Base-by-base conservation (phyloP, 1,140 invertebrate genomes). In the Bathynomus jamesi region DNA sequence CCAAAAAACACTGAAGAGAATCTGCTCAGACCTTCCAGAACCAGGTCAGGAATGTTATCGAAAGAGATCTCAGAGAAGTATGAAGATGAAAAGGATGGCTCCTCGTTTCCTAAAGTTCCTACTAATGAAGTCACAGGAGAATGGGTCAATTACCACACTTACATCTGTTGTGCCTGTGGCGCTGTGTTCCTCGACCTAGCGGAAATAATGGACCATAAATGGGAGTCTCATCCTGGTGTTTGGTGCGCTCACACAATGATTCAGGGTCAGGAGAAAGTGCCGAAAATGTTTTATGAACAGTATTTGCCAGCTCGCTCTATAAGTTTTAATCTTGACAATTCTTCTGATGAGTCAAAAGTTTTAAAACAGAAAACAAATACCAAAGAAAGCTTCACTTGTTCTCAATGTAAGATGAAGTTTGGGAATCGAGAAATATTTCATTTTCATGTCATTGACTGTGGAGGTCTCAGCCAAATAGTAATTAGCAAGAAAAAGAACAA, bases 171-270 rank as follows among this genome's bases (percentile, higher is more conserved):
- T 61, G 63, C 71, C 25, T 76, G 75, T 60, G 75, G 75, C 31
- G 69, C 72, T 2, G 69, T 65, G 25, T 73, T 67, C 53, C 64
- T 69, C 28, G 66, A 76, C 32, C 66, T 76, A 28, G 71, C 75
- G n/a, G 75, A 76, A 27, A 73, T 76, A 10, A 76, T 76, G 75
- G 75, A 76, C 46, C 75, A 76, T 32, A 76, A 76, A 29, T 76
- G 75, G 75, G 75, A 73, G 28, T 65, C 61, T 25, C 75, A 76
- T 53, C 66, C 75, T 7, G 32, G 71, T 1, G 75, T 76, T 8
- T 71, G 72, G 68, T 76, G 75, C 62, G 75, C 75, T 17, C 75
- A 76, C 62, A 76, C 75, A 28, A 76, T 73, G 71, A 71, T 76
- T 28, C 64, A 72, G 32, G 72, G 71, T 24, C 65, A 76, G 53